A percentile compares a stretch with the other conserved stretches of the same genome.
Evolutionary conservation across 2,113 vertebrate species (phyloP).

Genomic region (Hucho hucho): DNA sequence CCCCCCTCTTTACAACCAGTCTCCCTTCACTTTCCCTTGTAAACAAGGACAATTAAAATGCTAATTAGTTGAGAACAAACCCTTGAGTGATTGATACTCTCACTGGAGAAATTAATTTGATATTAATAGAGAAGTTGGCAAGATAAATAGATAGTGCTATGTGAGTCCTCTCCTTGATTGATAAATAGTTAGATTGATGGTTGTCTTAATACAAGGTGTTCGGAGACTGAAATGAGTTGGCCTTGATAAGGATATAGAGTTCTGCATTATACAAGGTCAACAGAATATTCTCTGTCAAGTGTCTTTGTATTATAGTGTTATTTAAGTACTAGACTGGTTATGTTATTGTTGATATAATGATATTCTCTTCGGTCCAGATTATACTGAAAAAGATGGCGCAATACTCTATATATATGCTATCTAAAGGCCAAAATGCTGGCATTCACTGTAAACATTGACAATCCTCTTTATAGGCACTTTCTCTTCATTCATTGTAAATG

Average conservation of each 20-base stretch:
- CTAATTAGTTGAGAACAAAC: slow-evolving; percentile 71
- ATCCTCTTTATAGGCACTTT: too few species aligned
- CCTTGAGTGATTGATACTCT: slow-evolving; percentile 75
- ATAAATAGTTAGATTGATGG: slow-evolving; percentile 71
- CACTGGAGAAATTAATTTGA: slow-evolving; percentile 73
- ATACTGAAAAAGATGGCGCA: background rate
- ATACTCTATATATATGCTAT: background rate
- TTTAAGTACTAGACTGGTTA: background rate
- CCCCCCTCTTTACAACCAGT: slow-evolving; percentile 47
- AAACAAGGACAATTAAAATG: slow-evolving; percentile 79
- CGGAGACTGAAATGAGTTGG: slow-evolving; percentile 50
- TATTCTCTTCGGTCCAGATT: background rate
- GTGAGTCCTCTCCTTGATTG: slow-evolving; percentile 69
- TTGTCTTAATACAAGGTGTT: slow-evolving; percentile 58
- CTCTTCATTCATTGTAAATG: too few species aligned
- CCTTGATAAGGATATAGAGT: slow-evolving; percentile 47
- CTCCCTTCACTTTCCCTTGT: slow-evolving; percentile 66
- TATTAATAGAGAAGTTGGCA: slow-evolving; percentile 78
- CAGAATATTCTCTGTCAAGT: background rate
- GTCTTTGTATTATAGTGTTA: background rate
- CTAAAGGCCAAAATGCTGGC: too few species aligned
- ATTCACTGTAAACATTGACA: too few species aligned
- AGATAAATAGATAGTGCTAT: slow-evolving; percentile 75
- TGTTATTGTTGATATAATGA: background rate
- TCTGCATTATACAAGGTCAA: slow-evolving; percentile 42